Evolutionary conservation across 2,797 vertebrate species (phyloP).

Genomic region (Etheostoma perlongum): DNA sequence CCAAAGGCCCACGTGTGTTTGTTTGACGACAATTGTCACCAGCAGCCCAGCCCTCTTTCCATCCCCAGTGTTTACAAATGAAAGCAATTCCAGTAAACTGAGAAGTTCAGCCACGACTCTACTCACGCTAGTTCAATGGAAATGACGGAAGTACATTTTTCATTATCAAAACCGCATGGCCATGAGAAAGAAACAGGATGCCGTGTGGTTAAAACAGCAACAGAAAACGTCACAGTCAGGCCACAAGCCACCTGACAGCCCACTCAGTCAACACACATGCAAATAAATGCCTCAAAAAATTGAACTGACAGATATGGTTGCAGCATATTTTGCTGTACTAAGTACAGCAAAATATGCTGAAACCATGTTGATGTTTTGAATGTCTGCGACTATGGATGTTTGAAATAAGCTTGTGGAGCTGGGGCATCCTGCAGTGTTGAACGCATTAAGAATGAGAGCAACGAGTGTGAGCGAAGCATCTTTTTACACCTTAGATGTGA

Average conservation of each 20-base stretch:
- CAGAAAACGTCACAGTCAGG: slow-evolving; percentile 76
- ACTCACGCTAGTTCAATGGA: slow-evolving; percentile 78
- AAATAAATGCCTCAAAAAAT: slow-evolving; percentile 43
- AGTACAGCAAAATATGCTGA: too few species aligned
- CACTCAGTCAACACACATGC: slow-evolving; percentile 53
- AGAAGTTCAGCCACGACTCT: slow-evolving; percentile 57
- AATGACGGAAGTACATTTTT: slow-evolving; percentile 85
- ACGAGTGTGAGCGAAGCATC: slow-evolving; percentile 45
- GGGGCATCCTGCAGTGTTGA: not conserved
- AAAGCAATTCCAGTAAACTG: slow-evolving; percentile 82
- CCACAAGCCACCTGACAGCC: slow-evolving; percentile 71
- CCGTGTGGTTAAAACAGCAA: slow-evolving; percentile 81
- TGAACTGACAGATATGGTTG: not conserved
- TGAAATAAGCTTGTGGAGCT: not conserved
- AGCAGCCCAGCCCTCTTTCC: slow-evolving; percentile 52
- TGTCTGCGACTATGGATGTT: not conserved
- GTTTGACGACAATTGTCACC: slow-evolving; percentile 43
- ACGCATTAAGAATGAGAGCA: slow-evolving; percentile 28
- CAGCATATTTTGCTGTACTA: not conserved
- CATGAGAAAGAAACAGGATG: slow-evolving; percentile 84
- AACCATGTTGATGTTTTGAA: not conserved
- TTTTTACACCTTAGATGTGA: slow-evolving; percentile 58
- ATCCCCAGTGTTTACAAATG: slow-evolving; percentile 75
- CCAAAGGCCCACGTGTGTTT: slow-evolving; percentile 15
- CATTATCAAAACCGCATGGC: slow-evolving; percentile 81